Conservation (phyloP, 2,113 vertebrate genomes). For the Bos javanicus region DNA sequence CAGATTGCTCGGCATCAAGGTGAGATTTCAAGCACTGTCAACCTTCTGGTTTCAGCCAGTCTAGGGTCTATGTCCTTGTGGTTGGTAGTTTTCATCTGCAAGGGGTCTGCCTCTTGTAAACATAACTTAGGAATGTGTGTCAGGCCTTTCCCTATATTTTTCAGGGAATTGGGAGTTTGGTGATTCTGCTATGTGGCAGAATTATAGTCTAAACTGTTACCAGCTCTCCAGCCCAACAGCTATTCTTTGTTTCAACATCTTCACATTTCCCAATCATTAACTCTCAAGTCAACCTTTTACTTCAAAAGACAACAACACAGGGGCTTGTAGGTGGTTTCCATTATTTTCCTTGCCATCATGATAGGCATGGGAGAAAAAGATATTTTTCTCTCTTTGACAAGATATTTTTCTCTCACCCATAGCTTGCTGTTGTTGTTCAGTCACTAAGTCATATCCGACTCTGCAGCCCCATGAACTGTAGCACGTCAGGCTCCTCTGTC, state of each 20-base stretch:
- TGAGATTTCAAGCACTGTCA: not conserved
- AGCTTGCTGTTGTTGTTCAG: not conserved
- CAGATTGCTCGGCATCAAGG: not conserved
- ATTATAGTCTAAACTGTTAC: not conserved
- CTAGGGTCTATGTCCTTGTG: not conserved
- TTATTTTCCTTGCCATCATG: not conserved
- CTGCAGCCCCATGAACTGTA: not conserved
- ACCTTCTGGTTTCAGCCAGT: not conserved
- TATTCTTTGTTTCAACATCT: not conserved
- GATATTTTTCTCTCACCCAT: not conserved
- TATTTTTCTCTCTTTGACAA: not conserved
- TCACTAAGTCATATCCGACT: not conserved
- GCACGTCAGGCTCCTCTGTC: not conserved
- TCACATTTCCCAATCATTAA: not conserved
- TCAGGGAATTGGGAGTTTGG: not conserved
- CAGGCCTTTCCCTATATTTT: not conserved
- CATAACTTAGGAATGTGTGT: not conserved
- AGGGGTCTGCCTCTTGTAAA: not conserved
- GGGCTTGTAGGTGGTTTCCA: not conserved
- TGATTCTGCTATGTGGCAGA: not conserved
- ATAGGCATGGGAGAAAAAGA: not conserved
- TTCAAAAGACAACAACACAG: not conserved
- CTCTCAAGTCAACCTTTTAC: not conserved
- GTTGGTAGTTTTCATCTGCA: not conserved
- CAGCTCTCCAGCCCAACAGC: not conserved